A percentile compares a stretch with the other conserved stretches of the same genome.
phyloP scores from a whole-genome alignment of 2,113 vertebrate species.

The Climacteris rufus region DNA sequence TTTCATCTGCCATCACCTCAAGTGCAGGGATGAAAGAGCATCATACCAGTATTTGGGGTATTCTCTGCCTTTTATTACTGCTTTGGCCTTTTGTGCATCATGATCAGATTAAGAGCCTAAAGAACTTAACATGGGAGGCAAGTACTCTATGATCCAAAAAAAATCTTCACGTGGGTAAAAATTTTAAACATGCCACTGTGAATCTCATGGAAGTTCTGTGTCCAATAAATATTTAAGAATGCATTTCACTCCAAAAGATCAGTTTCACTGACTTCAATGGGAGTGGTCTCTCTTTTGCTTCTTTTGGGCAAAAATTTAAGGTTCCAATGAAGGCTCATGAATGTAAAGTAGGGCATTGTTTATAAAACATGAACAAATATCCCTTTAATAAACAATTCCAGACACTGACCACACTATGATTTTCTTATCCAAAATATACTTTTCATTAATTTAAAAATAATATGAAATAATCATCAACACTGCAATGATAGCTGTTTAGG shows the following conservation, averaged over 20 bases:
- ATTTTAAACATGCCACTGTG: background rate
- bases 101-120: background rate
- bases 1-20: background rate
- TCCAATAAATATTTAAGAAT: background rate
- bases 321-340: background rate
- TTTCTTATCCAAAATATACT: background rate
- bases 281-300: background rate
- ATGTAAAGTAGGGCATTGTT: background rate
- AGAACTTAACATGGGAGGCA: background rate
- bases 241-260: background rate
- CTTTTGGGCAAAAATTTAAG: background rate
- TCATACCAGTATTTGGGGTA: background rate
- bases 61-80: background rate
- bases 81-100: background rate
- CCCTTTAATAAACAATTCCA: background rate
- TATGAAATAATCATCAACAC: background rate
- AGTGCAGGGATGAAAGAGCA: background rate
- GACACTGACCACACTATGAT: background rate
- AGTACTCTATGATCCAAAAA: background rate
- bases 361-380: background rate
- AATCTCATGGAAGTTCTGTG: background rate
- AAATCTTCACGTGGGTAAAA: background rate
- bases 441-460: background rate
- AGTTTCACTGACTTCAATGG: background rate
- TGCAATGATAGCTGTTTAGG: background rate